phyloP scores from a whole-genome alignment of 2,888 invertebrate species.

The Hartigia nigra region DNA sequence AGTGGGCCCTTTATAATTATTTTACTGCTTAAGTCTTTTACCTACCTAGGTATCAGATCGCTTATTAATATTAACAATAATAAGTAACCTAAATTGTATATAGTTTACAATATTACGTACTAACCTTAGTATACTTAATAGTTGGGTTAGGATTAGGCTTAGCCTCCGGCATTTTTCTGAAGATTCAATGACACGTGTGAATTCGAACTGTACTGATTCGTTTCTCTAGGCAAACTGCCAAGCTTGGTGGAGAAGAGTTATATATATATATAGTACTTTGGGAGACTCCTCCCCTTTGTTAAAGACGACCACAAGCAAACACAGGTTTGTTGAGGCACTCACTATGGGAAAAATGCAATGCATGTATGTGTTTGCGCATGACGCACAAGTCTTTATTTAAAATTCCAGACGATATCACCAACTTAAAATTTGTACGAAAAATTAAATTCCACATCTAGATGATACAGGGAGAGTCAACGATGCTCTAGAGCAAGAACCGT shows the following conservation, averaged over 20 bases:
- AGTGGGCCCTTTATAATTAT: not conserved
- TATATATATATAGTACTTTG: not conserved
- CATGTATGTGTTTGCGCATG: not conserved
- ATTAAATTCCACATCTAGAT: not conserved
- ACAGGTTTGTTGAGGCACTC: no score
- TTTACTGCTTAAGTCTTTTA: not conserved
- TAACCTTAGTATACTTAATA: not conserved
- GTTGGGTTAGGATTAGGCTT: not conserved
- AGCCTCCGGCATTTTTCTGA: not conserved
- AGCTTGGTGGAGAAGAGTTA: not conserved
- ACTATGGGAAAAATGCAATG: no score
- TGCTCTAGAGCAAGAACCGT: not conserved
- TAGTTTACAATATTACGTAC: not conserved
- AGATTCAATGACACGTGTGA: not conserved
- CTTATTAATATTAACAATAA: not conserved
- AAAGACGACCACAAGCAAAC: not conserved
- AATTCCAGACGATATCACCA: not conserved
- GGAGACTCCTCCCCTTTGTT: not conserved
- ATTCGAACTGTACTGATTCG: not conserved
- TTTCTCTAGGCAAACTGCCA: not conserved
- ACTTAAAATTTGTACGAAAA: not conserved
- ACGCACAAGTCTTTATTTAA: not conserved
- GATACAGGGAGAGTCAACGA: not conserved
- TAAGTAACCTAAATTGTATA: not conserved
- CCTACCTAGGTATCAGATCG: not conserved